Percentiles rank a stretch among this genome's conserved stretches.
phyloP scores from a whole-genome alignment of 2,797 vertebrate genomes.

The Argya squamiceps region DNA sequence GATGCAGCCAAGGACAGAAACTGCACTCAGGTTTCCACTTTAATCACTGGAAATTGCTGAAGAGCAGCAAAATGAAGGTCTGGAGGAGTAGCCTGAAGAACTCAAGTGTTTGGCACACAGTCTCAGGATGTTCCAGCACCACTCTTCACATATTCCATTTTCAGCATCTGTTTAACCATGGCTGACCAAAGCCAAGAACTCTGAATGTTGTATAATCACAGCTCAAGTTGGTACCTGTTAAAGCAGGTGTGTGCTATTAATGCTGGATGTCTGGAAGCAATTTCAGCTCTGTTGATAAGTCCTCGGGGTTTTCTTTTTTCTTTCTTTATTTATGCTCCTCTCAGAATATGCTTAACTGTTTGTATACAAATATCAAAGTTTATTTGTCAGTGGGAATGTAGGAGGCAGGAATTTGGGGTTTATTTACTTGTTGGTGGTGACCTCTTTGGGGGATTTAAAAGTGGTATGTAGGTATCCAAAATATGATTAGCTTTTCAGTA shows the following conservation, averaged over 20 bases:
- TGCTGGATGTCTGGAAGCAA: neutral
- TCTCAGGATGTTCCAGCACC: neutral
- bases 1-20: neutral
- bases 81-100: neutral
- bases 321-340: neutral
- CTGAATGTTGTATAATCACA: neutral
- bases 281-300: neutral
- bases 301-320: neutral
- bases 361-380: neutral
- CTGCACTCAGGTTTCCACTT: neutral
- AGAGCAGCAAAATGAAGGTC: neutral
- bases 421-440: neutral
- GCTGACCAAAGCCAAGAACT: neutral
- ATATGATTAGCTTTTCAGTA: neutral
- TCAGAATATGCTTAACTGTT: neutral
- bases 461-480: neutral
- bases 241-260: neutral
- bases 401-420: neutral
- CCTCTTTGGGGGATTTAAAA: neutral
- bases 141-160: neutral
- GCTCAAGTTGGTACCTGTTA: neutral
- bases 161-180: neutral
- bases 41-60: neutral
- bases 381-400: neutral
- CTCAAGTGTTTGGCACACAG: neutral